Conservation (phyloP, 2,797 vertebrate species). For the Gymnothorax reevesii region DNA sequence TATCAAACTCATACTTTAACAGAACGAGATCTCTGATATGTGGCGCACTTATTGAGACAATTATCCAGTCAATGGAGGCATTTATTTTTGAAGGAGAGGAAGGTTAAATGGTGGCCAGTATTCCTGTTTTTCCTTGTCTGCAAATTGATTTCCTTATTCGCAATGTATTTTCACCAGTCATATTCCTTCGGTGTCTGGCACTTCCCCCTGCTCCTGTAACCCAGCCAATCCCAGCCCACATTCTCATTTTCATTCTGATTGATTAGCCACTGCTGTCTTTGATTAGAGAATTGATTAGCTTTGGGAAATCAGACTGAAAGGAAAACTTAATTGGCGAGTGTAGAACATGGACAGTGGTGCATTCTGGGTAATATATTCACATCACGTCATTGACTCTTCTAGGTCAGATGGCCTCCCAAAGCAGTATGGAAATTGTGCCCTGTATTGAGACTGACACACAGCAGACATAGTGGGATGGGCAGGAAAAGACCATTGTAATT, state of each 20-base stretch:
- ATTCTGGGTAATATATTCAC: conserved; percentile 56
- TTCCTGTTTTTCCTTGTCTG: background rate
- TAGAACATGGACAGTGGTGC: conserved; percentile 37
- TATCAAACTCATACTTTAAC: conserved; percentile 56
- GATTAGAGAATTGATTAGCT: conserved; percentile 50
- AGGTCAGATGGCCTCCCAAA: no score
- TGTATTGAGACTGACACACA: no score
- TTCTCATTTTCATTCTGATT: conserved; percentile 13
- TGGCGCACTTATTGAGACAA: background rate
- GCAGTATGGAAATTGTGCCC: no score
- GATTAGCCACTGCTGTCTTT: conserved; percentile 41
- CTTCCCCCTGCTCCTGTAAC: background rate
- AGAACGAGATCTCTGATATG: conserved; percentile 10
- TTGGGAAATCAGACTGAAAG: conserved; percentile 47
- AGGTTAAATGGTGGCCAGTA: background rate
- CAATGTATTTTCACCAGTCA: background rate
- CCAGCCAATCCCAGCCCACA: background rate
- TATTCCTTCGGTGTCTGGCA: background rate
- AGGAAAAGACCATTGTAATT: no score
- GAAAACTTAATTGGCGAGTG: conserved; percentile 35
- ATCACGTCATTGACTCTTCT: background rate
- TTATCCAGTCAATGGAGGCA: background rate
- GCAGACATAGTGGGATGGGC: no score
- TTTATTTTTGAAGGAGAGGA: background rate
- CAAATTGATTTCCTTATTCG: conserved; percentile 1